Conservation (phyloP, 2,113 vertebrate genomes). For the Bostrychus sinensis region DNA sequence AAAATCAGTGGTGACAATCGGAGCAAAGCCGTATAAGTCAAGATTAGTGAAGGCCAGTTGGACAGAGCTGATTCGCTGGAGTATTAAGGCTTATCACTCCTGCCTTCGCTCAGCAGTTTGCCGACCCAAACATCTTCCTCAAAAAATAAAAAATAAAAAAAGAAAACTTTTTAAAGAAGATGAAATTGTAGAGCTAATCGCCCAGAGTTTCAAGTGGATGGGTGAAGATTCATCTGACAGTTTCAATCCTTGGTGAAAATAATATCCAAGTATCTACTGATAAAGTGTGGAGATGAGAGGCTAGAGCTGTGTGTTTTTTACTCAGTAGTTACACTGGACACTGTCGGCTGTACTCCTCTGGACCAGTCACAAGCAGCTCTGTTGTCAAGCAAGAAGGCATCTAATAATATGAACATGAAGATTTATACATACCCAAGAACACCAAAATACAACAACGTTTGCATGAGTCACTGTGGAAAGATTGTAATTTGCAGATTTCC, state of each 20-base stretch:
- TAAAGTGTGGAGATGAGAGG: slow-evolving; percentile 17
- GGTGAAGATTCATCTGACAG: slow-evolving; percentile 18
- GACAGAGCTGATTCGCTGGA: slow-evolving; percentile 44
- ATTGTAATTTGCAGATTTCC: too few species aligned
- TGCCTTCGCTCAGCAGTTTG: slow-evolving; percentile 19
- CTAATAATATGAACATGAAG: slow-evolving; percentile 35
- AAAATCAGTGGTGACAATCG: slow-evolving; percentile 26
- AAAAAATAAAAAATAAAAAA: background rate
- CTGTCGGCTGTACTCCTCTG: slow-evolving; percentile 11
- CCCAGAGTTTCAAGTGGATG: slow-evolving; percentile 17
- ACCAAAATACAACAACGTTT: too few species aligned
- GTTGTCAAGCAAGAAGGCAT: slow-evolving; percentile 15
- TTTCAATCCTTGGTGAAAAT: slow-evolving; percentile 8
- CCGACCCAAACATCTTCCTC: slow-evolving; percentile 43
- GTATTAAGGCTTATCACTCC: slow-evolving; percentile 19
- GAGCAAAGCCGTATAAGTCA: slow-evolving; percentile 42
- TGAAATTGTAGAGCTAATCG: slow-evolving; percentile 26
- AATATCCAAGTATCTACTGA: slow-evolving; percentile 16
- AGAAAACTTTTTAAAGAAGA: slow-evolving; percentile 48
- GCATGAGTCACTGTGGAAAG: too few species aligned
- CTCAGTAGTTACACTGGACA: too few species aligned
- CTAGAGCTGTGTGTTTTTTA: slow-evolving; percentile 16
- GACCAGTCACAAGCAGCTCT: slow-evolving; percentile 21
- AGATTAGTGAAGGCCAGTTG: slow-evolving; percentile 28
- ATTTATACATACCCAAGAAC: too few species aligned